Conservation (phyloP, 2,113 vertebrate genomes). For the Propithecus coquereli region DNA sequence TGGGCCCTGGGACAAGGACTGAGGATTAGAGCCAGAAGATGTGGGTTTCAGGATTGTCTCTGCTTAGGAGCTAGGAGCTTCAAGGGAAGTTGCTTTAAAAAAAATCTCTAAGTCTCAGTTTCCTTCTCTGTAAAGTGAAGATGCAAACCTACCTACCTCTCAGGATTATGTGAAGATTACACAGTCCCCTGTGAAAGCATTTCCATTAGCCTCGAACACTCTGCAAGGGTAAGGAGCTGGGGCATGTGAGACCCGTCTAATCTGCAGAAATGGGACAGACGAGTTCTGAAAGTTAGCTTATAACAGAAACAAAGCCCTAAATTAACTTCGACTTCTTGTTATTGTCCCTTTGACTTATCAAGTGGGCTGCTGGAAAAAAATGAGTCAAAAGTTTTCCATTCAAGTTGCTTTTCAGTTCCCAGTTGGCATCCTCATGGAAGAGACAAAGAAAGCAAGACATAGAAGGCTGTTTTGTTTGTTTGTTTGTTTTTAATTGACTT, state of each 20-base stretch:
- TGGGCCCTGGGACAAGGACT: constrained; percentile 23
- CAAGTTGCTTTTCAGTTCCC: not conserved
- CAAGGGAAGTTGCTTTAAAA: not conserved
- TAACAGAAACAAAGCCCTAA: not conserved
- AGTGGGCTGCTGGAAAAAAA: not conserved
- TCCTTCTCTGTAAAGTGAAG: not conserved
- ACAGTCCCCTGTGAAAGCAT: not conserved
- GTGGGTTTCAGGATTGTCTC: constrained; percentile 6
- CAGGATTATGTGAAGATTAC: not conserved
- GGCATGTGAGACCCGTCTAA: not conserved
- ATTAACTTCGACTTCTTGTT: not conserved
- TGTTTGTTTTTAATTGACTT: not conserved
- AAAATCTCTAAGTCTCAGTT: not conserved
- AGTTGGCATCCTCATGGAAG: too few species aligned
- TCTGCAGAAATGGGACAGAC: not conserved
- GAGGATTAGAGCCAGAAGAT: constrained; percentile 34
- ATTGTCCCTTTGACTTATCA: not conserved
- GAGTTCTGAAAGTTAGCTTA: not conserved
- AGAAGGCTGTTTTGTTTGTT: not conserved
- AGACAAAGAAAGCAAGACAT: not conserved
- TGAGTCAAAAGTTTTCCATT: not conserved
- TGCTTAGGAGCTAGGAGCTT: not conserved
- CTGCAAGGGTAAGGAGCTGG: not conserved
- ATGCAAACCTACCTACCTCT: not conserved
- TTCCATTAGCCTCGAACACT: not conserved